Percentiles rank a stretch among this genome's conserved stretches.
These are phyloP conservation scores for Euphonia xanthogaster DNA, from an alignment of 2,797 vertebrate genomes.

Conservation along the genomic window DNA sequence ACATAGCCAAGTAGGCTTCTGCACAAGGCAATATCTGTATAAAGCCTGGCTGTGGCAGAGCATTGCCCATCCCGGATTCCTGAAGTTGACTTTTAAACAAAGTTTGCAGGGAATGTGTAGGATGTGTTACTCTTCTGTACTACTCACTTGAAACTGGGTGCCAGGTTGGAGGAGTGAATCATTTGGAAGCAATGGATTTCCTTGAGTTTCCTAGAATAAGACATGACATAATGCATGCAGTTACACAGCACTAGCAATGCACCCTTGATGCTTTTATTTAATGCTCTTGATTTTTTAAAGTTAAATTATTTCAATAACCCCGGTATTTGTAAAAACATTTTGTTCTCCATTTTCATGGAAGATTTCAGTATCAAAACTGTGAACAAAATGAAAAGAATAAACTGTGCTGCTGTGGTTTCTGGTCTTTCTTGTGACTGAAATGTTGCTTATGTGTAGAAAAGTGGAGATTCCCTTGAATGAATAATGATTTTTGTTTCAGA, in stretches of 20 bases:
- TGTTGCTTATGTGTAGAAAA: background rate
- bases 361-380: background rate
- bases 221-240: background rate
- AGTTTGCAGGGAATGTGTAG: background rate
- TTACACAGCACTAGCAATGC: background rate
- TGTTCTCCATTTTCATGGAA: background rate
- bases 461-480: background rate
- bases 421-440: background rate
- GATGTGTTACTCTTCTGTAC: background rate
- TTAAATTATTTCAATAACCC: background rate
- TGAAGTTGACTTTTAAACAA: background rate
- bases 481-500: background rate
- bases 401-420: background rate
- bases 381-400: background rate
- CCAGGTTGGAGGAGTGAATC: background rate
- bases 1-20: background rate
- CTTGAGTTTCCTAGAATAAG: constrained; percentile 21
- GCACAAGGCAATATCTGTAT: background rate
- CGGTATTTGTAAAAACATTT: background rate
- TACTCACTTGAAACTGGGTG: background rate
- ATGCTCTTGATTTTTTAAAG: background rate
- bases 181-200: constrained; percentile 22
- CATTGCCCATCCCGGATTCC: background rate
- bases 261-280: background rate
- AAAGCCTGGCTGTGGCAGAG: background rate